phyloP scores from a whole-genome alignment of 2,113 vertebrate species.

The Colossoma macropomum region DNA sequence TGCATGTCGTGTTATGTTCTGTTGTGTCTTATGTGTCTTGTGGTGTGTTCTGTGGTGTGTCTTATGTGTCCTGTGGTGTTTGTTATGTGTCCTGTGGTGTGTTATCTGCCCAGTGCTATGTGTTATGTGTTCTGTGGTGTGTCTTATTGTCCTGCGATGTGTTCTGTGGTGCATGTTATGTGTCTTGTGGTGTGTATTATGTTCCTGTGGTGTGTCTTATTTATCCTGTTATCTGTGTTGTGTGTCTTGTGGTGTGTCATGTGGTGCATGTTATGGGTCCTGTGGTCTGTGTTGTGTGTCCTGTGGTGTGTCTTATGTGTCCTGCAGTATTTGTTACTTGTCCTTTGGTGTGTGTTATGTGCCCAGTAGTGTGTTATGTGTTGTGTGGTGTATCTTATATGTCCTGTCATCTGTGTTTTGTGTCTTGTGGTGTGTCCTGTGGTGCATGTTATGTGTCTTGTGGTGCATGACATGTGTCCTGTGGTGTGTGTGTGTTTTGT shows the following conservation, averaged over 20 bases:
- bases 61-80: background rate
- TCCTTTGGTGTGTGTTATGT: too few species aligned
- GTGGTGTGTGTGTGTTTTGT: background rate
- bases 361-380: too few species aligned
- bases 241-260: background rate
- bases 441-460: background rate
- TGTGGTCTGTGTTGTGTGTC: too few species aligned
- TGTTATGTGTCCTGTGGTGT: background rate
- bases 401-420: too few species aligned
- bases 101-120: too few species aligned
- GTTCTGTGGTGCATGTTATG: background rate
- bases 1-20: background rate
- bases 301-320: background rate
- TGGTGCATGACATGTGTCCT: background rate
- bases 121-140: background rate
- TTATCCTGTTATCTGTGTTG: too few species aligned
- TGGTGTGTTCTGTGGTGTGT: background rate
- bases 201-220: background rate
- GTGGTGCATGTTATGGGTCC: background rate
- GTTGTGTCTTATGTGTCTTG: background rate
- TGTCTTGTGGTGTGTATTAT: background rate
- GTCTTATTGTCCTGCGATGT: background rate
- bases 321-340: background rate
- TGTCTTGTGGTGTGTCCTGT: background rate
- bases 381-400: background rate